Conservation (phyloP, 2,797 vertebrate genomes). For the Myioborus miniatus region DNA sequence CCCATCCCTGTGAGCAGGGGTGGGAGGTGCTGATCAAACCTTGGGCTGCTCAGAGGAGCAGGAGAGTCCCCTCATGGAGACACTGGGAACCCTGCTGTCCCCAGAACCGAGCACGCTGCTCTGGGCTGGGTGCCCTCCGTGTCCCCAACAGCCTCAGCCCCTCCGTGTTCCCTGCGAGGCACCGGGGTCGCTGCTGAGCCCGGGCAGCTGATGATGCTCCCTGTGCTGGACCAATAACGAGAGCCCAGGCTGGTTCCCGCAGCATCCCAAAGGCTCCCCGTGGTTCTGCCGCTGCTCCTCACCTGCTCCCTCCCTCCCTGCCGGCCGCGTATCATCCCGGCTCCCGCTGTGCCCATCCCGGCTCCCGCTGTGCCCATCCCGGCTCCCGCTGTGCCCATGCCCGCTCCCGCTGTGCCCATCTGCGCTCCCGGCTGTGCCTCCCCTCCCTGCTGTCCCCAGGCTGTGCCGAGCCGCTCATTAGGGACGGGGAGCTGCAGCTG, state of each 20-base stretch:
- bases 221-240: not conserved
- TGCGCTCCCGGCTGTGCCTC: not conserved
- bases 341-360: not conserved
- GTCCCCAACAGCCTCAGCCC: not conserved
- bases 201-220: not conserved
- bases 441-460: not conserved
- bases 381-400: not conserved
- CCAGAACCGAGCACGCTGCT: not conserved
- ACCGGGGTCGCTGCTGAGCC: not conserved
- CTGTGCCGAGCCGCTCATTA: not conserved
- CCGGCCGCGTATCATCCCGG: not conserved
- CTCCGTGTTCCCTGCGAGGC: not conserved
- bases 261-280: not conserved
- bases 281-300: not conserved
- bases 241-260: not conserved
- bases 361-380: not conserved
- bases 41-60: not conserved
- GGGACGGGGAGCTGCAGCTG: not conserved
- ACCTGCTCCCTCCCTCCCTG: conserved; percentile 26
- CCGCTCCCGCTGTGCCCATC: not conserved
- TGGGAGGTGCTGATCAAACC: not conserved
- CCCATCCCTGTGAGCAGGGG: rapidly evolving
- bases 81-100: rapidly evolving
- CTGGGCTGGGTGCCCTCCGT: not conserved
- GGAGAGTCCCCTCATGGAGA: rapidly evolving